Conservation (phyloP, 92 coral and sea anemone species). For the Zoanthus sociatus region DNA sequence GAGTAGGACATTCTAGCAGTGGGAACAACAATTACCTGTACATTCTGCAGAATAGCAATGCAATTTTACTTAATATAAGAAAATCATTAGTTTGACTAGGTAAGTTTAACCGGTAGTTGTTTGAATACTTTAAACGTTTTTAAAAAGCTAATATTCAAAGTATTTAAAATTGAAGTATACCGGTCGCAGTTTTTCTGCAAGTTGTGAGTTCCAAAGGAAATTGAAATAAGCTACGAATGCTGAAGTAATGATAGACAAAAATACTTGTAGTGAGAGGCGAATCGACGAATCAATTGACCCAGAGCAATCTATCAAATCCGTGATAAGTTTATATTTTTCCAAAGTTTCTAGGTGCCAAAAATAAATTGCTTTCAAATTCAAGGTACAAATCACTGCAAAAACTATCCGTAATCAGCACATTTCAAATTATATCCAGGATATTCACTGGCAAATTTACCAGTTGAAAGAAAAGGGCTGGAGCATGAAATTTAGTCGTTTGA, state of each 20-base stretch:
- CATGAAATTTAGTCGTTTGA: conserved; percentile 27
- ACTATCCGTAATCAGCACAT: neutral
- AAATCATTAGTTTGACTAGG: neutral
- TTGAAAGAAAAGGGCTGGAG: neutral
- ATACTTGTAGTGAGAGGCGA: too few relatives aligned
- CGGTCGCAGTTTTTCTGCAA: neutral
- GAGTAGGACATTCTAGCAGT: conserved; percentile 36
- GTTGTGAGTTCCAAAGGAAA: neutral
- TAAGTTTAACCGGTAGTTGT: neutral
- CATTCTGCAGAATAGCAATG: conserved; percentile 19
- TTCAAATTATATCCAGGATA: neutral
- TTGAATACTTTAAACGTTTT: neutral
- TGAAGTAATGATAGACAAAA: neutral
- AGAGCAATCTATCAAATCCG: neutral
- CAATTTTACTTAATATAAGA: neutral
- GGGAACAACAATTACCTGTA: neutral
- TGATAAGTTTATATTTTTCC: neutral
- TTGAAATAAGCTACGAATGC: neutral
- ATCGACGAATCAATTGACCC: neutral
- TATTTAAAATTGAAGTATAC: neutral
- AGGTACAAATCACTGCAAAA: neutral
- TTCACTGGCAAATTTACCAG: neutral
- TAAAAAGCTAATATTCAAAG: neutral
- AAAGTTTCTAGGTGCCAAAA: conserved; percentile 4
- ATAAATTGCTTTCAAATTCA: neutral